Conservation (phyloP, 2,797 vertebrate genomes). For the Perodicticus potto region DNA sequence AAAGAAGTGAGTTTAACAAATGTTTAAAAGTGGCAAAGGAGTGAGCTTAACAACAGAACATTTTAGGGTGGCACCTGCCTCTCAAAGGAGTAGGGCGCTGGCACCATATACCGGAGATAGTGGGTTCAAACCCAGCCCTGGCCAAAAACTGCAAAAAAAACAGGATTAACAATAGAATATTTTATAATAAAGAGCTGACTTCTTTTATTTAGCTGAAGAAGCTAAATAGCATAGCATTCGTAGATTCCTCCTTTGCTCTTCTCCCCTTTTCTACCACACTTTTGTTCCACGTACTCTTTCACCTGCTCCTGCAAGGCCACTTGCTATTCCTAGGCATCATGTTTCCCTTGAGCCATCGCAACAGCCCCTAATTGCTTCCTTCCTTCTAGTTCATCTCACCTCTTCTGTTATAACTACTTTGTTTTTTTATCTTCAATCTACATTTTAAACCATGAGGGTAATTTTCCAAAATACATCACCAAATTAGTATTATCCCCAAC, state of each 20-base stretch:
- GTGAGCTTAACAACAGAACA: neutral
- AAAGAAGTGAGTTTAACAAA: neutral
- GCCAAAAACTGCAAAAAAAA: too few relatives aligned
- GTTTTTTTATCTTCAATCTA: neutral
- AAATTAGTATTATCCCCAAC: neutral
- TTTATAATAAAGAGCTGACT: neutral
- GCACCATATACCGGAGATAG: too few relatives aligned
- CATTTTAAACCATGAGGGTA: neutral
- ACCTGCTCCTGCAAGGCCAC: neutral
- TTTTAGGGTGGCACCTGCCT: neutral
- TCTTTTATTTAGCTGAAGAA: neutral
- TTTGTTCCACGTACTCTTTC: neutral
- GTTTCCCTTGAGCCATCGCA: neutral
- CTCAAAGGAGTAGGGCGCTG: too few relatives aligned
- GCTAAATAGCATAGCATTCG: neutral
- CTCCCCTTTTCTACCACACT: neutral
- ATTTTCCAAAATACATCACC: neutral
- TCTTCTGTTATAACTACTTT: neutral
- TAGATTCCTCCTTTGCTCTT: neutral
- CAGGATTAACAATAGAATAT: neutral
- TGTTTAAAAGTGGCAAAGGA: neutral
- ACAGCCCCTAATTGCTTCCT: neutral
- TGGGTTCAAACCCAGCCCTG: too few relatives aligned
- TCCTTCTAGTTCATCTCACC: neutral
- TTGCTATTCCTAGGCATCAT: neutral